Conservation (phyloP, 92 coral and sea anemone species). For the Nematostella vectensis region DNA sequence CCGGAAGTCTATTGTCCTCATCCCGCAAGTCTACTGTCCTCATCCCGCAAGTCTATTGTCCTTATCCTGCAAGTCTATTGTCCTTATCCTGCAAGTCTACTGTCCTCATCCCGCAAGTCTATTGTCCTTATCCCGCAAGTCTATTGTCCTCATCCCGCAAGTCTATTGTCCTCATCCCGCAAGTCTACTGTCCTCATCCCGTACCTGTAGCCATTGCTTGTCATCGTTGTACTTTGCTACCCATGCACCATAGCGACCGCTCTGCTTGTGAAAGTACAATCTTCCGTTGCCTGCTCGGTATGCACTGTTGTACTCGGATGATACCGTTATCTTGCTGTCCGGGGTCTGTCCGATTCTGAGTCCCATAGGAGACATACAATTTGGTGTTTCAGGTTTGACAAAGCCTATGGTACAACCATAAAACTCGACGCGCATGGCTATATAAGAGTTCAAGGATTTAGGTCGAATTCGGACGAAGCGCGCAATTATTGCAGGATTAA, state of each 20-base stretch:
- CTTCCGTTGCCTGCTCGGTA: not conserved
- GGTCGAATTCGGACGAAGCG: conserved; percentile 51
- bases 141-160: no score
- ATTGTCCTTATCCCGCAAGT: no score
- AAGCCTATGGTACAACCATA: conserved; percentile 48
- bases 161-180: no score
- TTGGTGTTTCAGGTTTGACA: not conserved
- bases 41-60: no score
- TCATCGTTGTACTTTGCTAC: not conserved
- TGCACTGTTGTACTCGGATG: not conserved
- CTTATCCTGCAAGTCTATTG: no score
- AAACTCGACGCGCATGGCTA: conserved; percentile 60
- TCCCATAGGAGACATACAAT: not conserved
- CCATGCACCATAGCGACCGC: not conserved
- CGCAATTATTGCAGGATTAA: conserved; percentile 25
- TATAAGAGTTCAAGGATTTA: conserved; percentile 46
- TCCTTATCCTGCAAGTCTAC: no score
- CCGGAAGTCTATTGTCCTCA: no score
- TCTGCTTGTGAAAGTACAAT: not conserved
- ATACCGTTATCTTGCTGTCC: not conserved
- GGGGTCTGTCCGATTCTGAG: not conserved
- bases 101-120: no score
- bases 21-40: no score
- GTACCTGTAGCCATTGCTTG: not conserved
- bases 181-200: no score